These are phyloP conservation scores for Takifugu ocellatus DNA, from an alignment of 2,797 vertebrate genomes.

Conservation along the genomic window DNA sequence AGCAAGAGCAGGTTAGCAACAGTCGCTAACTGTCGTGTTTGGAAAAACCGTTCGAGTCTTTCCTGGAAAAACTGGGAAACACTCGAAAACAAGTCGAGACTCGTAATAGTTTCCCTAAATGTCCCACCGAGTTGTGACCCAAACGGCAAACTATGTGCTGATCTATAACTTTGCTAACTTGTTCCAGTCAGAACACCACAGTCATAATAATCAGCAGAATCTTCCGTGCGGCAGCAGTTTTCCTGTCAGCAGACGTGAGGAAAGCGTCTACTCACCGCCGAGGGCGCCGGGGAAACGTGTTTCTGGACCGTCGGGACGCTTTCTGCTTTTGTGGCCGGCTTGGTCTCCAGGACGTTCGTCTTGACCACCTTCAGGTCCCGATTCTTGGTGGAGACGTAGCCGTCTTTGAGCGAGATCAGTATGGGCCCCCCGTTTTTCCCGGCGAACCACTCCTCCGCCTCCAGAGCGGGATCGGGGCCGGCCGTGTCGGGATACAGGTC, in stretches of 20 bases:
- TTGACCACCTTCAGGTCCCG: constrained; percentile 94
- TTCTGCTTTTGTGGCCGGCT: constrained; percentile 84
- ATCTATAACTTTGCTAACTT: constrained; percentile 40
- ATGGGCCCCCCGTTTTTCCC: constrained; percentile 91
- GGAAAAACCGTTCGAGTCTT: too few relatives aligned
- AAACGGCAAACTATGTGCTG: constrained; percentile 45
- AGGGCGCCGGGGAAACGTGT: constrained; percentile 71
- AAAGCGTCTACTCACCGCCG: constrained; percentile 70
- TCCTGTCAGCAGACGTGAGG: too few relatives aligned
- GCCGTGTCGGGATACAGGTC: constrained; percentile 95
- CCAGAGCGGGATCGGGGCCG: constrained; percentile 90
- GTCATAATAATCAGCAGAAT: constrained; percentile 35
- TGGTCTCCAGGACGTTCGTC: constrained; percentile 91
- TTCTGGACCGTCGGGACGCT: constrained; percentile 79
- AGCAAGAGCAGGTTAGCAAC: not conserved
- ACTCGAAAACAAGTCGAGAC: too few relatives aligned
- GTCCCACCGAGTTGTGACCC: constrained; percentile 22
- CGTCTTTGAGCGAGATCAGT: constrained; percentile 93
- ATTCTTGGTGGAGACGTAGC: constrained; percentile 91
- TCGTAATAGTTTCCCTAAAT: constrained; percentile 7
- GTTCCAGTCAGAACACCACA: constrained; percentile 25
- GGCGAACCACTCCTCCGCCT: constrained; percentile 95
- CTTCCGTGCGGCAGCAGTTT: too few relatives aligned
- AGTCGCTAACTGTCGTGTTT: too few relatives aligned
- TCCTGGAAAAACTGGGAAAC: too few relatives aligned